Conservation (phyloP, 2,888 invertebrate genomes). For the Tanypteryx hageni region DNA sequence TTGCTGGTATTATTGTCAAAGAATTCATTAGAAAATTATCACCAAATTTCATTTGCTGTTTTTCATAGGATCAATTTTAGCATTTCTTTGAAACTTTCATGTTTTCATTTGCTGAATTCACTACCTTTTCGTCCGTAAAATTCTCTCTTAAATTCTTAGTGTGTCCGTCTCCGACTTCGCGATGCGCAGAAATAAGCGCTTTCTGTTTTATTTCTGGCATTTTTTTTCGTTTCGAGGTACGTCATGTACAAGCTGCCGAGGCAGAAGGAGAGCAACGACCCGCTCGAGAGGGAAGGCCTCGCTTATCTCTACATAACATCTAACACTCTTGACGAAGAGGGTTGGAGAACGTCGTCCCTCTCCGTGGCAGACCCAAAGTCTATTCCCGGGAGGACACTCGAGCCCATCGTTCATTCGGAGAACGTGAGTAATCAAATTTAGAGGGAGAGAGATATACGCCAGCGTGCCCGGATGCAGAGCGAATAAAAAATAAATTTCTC, state of each 20-base stretch:
- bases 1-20: no score
- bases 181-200: neutral
- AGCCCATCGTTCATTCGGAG: constrained; percentile 27
- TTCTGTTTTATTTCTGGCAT: neutral
- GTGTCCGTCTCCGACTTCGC: no score
- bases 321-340: constrained; percentile 27
- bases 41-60: no score
- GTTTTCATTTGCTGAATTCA: no score
- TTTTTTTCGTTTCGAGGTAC: constrained; percentile 80
- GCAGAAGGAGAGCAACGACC: constrained; percentile 78
- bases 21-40: no score
- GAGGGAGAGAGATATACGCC: constrained; percentile 37
- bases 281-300: constrained; percentile 79
- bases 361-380: constrained; percentile 25
- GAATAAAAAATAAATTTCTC: no score
- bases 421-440: constrained; percentile 38
- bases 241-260: constrained; percentile 89
- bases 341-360: constrained; percentile 38
- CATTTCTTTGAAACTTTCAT: no score
- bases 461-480: neutral
- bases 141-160: no score
- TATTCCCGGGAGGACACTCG: constrained; percentile 47
- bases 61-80: no score
- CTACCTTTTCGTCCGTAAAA: no score
- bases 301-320: constrained; percentile 82